Percentiles rank a stretch among this genome's conserved stretches.
These are phyloP conservation scores for Chiridota heheva DNA, from an alignment of 35 echinoderm and acorn worm species.

Conservation along the genomic window DNA sequence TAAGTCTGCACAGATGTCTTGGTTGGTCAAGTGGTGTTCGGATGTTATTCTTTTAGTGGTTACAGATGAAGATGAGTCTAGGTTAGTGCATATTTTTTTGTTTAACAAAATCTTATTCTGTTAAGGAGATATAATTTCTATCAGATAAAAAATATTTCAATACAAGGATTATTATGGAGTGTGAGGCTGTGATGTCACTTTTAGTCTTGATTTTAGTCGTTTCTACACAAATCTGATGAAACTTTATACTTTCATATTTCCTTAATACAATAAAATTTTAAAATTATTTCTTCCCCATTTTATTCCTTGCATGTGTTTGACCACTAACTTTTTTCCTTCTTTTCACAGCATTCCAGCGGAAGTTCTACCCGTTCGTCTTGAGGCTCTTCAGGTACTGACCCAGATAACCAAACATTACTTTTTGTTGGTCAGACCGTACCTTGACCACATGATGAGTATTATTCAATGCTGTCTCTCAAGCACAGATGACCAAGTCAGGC, in stretches of 20 bases:
- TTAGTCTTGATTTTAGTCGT: too few relatives aligned
- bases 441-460: conserved; percentile 46
- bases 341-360: conserved; percentile 42
- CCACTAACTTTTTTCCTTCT: neutral
- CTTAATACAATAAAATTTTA: neutral
- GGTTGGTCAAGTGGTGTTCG: conserved; percentile 66
- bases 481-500: conserved; percentile 60
- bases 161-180: too few relatives aligned
- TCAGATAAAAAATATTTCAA: too few relatives aligned
- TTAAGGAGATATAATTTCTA: too few relatives aligned
- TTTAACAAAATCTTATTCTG: too few relatives aligned
- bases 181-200: too few relatives aligned
- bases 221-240: too few relatives aligned
- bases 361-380: conserved; percentile 84
- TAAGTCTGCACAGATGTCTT: conserved; percentile 35
- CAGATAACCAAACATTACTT: conserved; percentile 94
- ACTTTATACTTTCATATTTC: too few relatives aligned
- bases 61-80: neutral
- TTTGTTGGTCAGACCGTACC: conserved; percentile 49
- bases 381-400: conserved; percentile 89
- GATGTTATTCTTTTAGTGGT: conserved; percentile 32
- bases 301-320: neutral
- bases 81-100: too few relatives aligned
- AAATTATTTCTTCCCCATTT: neutral
- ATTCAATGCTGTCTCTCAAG: conserved; percentile 66